Conservation (phyloP, 2,113 vertebrate genomes). For the Campylorhamphus procurvoides region DNA sequence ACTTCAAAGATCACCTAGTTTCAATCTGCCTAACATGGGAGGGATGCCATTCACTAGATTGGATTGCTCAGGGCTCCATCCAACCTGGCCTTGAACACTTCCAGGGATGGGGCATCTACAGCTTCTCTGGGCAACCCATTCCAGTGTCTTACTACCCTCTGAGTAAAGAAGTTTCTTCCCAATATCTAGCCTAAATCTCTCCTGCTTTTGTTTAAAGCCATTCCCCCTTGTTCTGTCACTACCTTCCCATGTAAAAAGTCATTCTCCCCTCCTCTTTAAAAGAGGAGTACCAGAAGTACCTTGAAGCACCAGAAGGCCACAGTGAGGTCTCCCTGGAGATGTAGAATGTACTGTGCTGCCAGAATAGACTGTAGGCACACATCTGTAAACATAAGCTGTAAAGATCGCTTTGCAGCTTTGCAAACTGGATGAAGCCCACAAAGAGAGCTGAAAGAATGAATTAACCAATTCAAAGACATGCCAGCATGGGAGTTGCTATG, state of each 20-base stretch:
- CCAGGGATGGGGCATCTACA: background rate
- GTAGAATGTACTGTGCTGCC: background rate
- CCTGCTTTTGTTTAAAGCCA: background rate
- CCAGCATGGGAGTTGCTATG: conserved; percentile 52
- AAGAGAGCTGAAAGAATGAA: background rate
- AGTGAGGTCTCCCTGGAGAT: background rate
- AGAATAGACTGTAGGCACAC: background rate
- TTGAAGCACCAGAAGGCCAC: background rate
- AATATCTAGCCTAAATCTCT: background rate
- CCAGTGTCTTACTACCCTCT: background rate
- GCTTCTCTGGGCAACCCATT: background rate
- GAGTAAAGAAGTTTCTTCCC: background rate
- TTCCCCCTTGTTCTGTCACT: background rate
- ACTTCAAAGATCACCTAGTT: background rate
- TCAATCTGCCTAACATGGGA: background rate
- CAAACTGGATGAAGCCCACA: background rate
- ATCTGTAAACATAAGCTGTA: background rate
- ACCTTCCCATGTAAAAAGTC: background rate
- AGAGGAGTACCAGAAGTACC: background rate
- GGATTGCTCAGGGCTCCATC: background rate
- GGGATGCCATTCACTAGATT: background rate
- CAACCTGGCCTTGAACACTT: background rate
- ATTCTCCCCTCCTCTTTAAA: background rate
- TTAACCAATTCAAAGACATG: background rate
- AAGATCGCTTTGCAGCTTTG: background rate